A percentile compares a stretch with the other conserved stretches of the same genome.
Conservation (phyloP, 2,888 invertebrate species). For the Tholera decimalis region DNA sequence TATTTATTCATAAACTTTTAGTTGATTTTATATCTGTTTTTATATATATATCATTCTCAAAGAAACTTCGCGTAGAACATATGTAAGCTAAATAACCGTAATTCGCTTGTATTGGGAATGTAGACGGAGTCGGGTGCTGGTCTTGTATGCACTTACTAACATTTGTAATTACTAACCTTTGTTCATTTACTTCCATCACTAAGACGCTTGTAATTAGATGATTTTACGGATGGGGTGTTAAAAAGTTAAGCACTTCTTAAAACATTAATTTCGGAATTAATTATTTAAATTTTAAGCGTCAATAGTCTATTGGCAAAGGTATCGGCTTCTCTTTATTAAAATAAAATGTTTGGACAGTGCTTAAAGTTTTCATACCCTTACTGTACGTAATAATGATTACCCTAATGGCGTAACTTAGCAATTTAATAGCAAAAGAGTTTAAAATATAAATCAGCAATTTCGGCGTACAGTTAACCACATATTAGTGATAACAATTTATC, state of each 20-base stretch:
- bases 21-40: no score
- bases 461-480: no score
- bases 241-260: not conserved
- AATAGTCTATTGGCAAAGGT: no score
- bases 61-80: not conserved
- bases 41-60: not conserved
- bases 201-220: conserved; percentile 14
- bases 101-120: conserved; percentile 52
- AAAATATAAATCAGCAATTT: no score
- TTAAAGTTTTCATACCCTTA: conserved; percentile 10
- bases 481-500: not conserved
- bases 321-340: no score
- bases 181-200: conserved; percentile 16
- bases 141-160: conserved; percentile 38
- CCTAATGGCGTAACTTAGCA: conserved; percentile 2
- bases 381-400: conserved; percentile 6
- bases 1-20: no score
- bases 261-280: no score
- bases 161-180: conserved; percentile 32
- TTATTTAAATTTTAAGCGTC: no score
- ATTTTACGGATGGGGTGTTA: not conserved
- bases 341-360: not conserved
- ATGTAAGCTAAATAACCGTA: conserved; percentile 27
- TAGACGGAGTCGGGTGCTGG: conserved; percentile 43
- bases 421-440: not conserved